Base-by-base conservation (phyloP, 2,888 invertebrate species). In the Vanessa cardui region DNA sequence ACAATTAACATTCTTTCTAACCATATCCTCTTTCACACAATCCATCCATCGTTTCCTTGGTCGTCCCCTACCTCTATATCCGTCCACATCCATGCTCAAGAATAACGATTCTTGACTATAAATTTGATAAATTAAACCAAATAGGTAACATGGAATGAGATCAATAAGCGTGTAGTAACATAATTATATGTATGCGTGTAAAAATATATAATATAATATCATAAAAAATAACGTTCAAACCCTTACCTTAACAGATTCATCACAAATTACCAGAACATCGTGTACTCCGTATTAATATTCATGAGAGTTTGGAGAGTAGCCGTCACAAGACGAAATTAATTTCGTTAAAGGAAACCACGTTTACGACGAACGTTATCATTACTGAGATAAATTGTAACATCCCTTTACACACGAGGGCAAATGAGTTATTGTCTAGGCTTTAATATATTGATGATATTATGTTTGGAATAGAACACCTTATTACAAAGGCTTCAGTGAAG, bases 231-330 rank as follows among this genome's bases (percentile, higher is more conserved):
- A 49, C 46, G 44, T 59, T 21, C 18, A 49, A 47, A 63, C 66
- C 66, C 67, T 56, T 39, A 56, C 56, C 56, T 61, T 62, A 66
- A 58, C 49, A 60, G 59, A 58, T 61, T 58, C 67, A 46, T 67
- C 58, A 67, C 70, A 58, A 70, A 70, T 70, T 70, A 67, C 67
- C 66, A 58, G 58, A 21, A 39, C 56, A 68, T 58, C 58, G 50
- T 61, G 60, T 60, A 31, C 52, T 3, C 18, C 52, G 46, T 66
- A 69, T 71, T 71, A 71, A 71, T 71, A 71, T 71, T 71, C 71
- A 71, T 71, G 56, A 39, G 46, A 33, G 54, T 49, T 64, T 15
- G 46, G 58, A 46, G 46, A n/a, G 45, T 45, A 65, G 65, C 33
- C 64, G 60, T 46, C 59, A 64, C 56, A 64, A 67, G 64, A 64